These are phyloP conservation scores for Drosophila rufa DNA, from an alignment of 1,140 invertebrate genomes.

Conservation along the genomic window DNA sequence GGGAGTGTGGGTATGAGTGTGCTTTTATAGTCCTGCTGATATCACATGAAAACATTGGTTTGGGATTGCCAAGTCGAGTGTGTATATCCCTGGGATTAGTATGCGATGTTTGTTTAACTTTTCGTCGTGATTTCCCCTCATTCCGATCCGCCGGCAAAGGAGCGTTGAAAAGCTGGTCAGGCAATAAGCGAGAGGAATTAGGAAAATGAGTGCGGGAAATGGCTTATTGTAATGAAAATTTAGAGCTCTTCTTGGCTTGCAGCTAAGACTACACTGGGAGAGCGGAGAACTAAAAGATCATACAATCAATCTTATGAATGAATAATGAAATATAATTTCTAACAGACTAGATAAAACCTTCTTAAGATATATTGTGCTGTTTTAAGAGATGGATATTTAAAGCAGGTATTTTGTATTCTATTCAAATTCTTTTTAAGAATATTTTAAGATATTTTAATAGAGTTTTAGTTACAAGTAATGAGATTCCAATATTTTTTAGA, in stretches of 20 bases:
- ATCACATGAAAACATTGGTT: slow-evolving; percentile 55
- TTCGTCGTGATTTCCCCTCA: slow-evolving; percentile 45
- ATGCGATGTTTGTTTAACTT: slow-evolving; percentile 76
- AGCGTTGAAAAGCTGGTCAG: slow-evolving; percentile 30
- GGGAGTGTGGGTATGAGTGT: slow-evolving; percentile 21
- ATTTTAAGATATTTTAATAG: too few relatives aligned
- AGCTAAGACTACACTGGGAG: slow-evolving; percentile 4
- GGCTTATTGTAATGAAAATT: slow-evolving; percentile 44
- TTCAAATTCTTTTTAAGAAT: too few relatives aligned
- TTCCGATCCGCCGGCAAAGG: slow-evolving; percentile 4
- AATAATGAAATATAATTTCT: too few relatives aligned
- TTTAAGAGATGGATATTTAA: too few relatives aligned
- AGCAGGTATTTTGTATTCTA: too few relatives aligned
- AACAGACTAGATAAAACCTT: too few relatives aligned
- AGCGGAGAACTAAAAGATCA: not conserved
- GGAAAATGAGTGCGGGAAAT: slow-evolving; percentile 21
- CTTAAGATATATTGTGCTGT: too few relatives aligned
- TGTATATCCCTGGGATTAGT: slow-evolving; percentile 67
- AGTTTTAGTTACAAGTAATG: too few relatives aligned
- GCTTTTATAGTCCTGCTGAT: slow-evolving; percentile 67
- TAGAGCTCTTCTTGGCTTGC: slow-evolving; percentile 18
- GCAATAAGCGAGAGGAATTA: slow-evolving; percentile 41
- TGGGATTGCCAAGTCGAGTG: slow-evolving; percentile 38
- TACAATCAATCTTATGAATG: too few relatives aligned
- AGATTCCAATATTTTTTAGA: too few relatives aligned